Evolutionary conservation across 2,113 vertebrate species (phyloP), one percentile per base, ranked within the genome.

Genomic region (Scalopus aquaticus): DNA sequence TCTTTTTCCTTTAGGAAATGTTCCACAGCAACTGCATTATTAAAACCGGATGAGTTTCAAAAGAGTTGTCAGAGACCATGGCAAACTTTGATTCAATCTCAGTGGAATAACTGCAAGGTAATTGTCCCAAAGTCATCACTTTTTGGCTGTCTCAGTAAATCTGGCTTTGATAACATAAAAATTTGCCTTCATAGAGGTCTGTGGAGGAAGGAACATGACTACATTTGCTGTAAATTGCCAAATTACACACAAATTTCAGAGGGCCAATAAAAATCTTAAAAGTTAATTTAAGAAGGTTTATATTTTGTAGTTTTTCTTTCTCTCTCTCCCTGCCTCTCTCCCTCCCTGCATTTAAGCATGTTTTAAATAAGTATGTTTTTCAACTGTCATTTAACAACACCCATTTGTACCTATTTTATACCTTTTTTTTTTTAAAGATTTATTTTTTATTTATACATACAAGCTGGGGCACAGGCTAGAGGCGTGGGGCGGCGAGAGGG

Each of bases 1-100:
- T 79, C 46, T 91, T 94, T 78, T 67, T 93, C 39, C 46, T 85
- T 90, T 32, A 89, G 81, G 70, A 83, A 94, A 94, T 94, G n/a
- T 65, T 85, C 37, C 60, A 60, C 9, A 83, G 67, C 30, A 93
- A 89, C 24, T 37, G n/a, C 26, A 51, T 93, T 92, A 96, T 95
- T 94, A 81, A 95, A 96, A 90, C 35, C 60, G 32, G 67, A 73
- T 3, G 13, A 67, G 35, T 82, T 94, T 79, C 92, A 91, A 90
- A 83, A 80, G 58, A 32, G 32, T 37, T 16, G 13, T 78, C 24
- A 51, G 77, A 95, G 67, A 39, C 77, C n/a, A 58, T 60, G 0
- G 77, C 46, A 92, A 78, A 91, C 60, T 78, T 91, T 74, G 64
- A 91, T 94, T 10, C 46, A 87, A 42, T 37, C 65, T 94, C 89